Percentiles rank a stretch among this genome's conserved stretches.
Conservation (phyloP, 2,888 invertebrate species). For the Agrilus mali region DNA sequence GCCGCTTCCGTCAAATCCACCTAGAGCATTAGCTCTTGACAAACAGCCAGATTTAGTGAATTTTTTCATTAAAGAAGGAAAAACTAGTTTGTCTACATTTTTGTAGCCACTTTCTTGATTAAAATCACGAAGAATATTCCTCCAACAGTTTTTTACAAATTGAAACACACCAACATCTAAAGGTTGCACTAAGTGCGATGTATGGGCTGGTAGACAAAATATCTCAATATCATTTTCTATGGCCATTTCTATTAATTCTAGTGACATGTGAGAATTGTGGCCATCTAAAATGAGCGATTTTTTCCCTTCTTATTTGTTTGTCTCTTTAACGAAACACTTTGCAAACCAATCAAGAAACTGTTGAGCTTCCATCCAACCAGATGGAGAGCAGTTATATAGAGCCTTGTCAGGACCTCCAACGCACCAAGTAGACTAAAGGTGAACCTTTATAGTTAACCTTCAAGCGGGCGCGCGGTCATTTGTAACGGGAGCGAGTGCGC, state of each 20-base stretch:
- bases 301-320: conserved; percentile 4
- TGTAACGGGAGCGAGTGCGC: too few relatives aligned
- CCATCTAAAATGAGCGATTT: conserved; percentile 12
- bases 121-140: conserved; percentile 2
- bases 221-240: conserved; percentile 9
- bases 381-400: conserved; percentile 12
- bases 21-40: conserved; percentile 8
- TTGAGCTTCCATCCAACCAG: conserved; percentile 12
- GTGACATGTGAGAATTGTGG: conserved; percentile 11
- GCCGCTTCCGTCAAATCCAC: conserved; percentile 8
- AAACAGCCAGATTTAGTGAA: conserved; percentile 5
- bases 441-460: too few relatives aligned
- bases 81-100: conserved; percentile 8
- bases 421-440: too few relatives aligned
- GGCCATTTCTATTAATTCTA: conserved; percentile 8
- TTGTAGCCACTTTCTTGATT: conserved; percentile 8
- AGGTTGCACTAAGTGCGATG: conserved; percentile 8
- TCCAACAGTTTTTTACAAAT: conserved; percentile 2
- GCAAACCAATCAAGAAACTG: conserved; percentile 12
- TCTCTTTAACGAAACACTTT: conserved; percentile 8
- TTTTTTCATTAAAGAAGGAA: conserved; percentile 5
- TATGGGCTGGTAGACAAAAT: conserved; percentile 11
- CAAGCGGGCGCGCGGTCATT: neutral
- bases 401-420: conserved; percentile 8
- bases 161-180: conserved; percentile 13